These are phyloP conservation scores for Eulithis prunata DNA, from an alignment of 2,888 invertebrate species.

Conservation along the genomic window DNA sequence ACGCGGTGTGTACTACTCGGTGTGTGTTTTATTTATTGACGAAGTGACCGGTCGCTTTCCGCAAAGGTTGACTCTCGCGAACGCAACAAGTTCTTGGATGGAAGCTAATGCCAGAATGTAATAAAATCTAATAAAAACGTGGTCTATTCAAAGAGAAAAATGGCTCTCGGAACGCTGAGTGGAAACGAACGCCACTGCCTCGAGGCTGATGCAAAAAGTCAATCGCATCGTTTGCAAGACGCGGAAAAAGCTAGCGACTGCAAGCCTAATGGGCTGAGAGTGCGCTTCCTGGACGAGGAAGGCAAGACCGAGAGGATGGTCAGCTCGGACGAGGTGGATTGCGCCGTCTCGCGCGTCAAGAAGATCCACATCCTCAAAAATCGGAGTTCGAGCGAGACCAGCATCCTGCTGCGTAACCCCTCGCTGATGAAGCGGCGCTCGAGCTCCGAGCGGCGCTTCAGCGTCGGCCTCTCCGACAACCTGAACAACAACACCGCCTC, in stretches of 20 bases:
- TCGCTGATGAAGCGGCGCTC: constrained; percentile 72
- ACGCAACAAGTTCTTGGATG: constrained; percentile 35
- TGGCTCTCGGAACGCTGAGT: constrained; percentile 78
- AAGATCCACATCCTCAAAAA: constrained; percentile 81
- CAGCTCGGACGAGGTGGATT: constrained; percentile 77
- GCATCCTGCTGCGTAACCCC: constrained; percentile 74
- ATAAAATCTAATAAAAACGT: constrained; percentile 45
- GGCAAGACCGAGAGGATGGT: constrained; percentile 79
- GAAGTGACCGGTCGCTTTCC: constrained; percentile 62
- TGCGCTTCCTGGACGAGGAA: constrained; percentile 78
- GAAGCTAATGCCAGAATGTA: constrained; percentile 57
- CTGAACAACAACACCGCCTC: constrained; percentile 73
- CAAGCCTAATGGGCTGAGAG: constrained; percentile 72
- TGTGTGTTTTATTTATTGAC: constrained; percentile 71
- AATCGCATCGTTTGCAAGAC: constrained; percentile 69
- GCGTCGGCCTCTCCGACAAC: constrained; percentile 63
- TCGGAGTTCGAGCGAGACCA: constrained; percentile 80
- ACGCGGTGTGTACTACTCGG: constrained; percentile 76
- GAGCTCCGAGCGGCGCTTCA: constrained; percentile 66
- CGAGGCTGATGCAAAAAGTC: constrained; percentile 69
- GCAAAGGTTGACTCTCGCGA: constrained; percentile 46
- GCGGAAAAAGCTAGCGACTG: constrained; percentile 66
- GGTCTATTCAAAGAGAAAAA: constrained; percentile 56
- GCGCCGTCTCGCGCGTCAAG: constrained; percentile 72
- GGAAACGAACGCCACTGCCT: constrained; percentile 77